Evolutionary conservation across 2,113 vertebrate species (phyloP).

Genomic region (Coptodon bakossiorum): DNA sequence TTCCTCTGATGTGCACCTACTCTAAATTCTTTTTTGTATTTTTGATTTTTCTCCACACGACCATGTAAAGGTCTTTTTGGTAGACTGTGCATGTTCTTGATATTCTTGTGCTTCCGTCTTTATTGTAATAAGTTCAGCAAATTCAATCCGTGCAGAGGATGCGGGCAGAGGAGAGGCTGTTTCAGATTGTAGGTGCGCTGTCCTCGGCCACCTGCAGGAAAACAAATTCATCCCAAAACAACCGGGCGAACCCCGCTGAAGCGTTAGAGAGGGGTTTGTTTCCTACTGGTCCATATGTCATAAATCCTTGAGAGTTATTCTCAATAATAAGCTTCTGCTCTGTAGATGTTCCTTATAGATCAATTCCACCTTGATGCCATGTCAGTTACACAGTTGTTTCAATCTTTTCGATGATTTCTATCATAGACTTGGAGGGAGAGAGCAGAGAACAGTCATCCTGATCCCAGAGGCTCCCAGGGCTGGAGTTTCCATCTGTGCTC

Average conservation of each 20-base stretch:
- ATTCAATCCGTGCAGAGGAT: constrained; percentile 47
- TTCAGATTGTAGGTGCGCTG: constrained; percentile 19
- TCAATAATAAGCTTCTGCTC: background rate
- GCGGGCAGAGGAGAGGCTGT: constrained; percentile 19
- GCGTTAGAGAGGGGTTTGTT: background rate
- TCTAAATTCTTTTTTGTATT: background rate
- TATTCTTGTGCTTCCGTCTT: constrained; percentile 37
- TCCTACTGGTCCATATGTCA: background rate
- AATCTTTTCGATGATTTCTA: constrained; percentile 98
- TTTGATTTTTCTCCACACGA: background rate
- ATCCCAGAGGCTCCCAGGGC: constrained; percentile 89
- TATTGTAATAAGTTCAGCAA: constrained; percentile 15
- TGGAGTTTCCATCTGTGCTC: constrained; percentile 83
- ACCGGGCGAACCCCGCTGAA: background rate
- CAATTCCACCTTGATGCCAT: background rate
- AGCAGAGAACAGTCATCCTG: constrained; percentile 87
- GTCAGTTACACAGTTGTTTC: constrained; percentile 90
- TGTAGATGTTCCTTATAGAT: background rate
- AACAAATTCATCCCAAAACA: constrained; percentile 3
- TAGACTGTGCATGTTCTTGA: constrained; percentile 36
- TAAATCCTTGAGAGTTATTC: constrained; percentile 7
- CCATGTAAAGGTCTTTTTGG: constrained; percentile 2
- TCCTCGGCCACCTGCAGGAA: constrained; percentile 29
- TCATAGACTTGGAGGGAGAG: constrained; percentile 88
- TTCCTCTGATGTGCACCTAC: background rate